A percentile compares a stretch with the other conserved stretches of the same genome.
phyloP scores from a whole-genome alignment of 2,797 vertebrate genomes.

The Pelodytes ibericus region DNA sequence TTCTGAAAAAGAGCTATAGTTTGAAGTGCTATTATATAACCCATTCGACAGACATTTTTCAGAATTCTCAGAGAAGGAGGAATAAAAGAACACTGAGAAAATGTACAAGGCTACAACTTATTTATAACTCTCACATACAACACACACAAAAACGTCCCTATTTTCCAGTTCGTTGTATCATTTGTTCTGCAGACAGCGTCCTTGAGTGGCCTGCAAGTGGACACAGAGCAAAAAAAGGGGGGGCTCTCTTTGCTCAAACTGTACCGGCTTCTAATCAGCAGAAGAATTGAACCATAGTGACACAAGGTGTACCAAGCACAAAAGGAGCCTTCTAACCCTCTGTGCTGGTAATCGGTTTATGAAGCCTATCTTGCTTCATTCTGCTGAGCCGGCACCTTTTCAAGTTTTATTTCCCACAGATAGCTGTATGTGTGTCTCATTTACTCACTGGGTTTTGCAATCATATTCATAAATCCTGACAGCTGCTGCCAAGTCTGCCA shows the following conservation, averaged over 20 bases:
- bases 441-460: conserved; percentile 29
- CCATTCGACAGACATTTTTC: no score
- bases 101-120: conserved; percentile 4
- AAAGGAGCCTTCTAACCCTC: conserved; percentile 32
- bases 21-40: no score
- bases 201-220: conserved; percentile 29
- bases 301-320: conserved; percentile 43
- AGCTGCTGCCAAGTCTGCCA: conserved; percentile 34
- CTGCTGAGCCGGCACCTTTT: conserved; percentile 29
- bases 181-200: conserved; percentile 10
- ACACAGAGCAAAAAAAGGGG: no score
- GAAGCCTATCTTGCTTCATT: conserved; percentile 46
- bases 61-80: no score
- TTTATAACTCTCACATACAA: background rate
- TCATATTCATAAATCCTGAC: conserved; percentile 41
- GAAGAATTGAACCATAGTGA: conserved; percentile 34
- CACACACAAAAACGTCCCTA: background rate
- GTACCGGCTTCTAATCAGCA: conserved; percentile 35
- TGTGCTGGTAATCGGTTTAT: conserved; percentile 35
- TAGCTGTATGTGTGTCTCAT: conserved; percentile 33
- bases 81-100: no score
- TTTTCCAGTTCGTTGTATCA: background rate
- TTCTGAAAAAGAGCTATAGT: background rate
- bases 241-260: background rate
- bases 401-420: conserved; percentile 49